Percentiles rank a stretch among this genome's conserved stretches.
These are phyloP conservation scores for Drosophila tanythrix DNA, from an alignment of 2,888 invertebrate genomes.

Conservation along the genomic window DNA sequence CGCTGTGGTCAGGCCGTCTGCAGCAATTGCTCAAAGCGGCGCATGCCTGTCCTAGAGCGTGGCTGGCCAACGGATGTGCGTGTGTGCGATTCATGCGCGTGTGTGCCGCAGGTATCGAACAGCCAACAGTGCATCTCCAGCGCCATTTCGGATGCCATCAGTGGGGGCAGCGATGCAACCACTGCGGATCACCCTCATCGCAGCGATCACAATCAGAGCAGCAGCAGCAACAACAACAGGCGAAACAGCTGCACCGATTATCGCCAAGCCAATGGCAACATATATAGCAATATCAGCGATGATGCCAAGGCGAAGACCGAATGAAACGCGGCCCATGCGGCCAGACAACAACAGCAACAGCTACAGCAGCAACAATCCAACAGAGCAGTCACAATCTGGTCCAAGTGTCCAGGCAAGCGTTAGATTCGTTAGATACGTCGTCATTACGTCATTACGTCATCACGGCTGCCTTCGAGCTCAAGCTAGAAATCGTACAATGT, in stretches of 20 bases:
- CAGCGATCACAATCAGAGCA: constrained; percentile 11
- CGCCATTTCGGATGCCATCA: constrained; percentile 59
- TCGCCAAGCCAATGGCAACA: constrained; percentile 32
- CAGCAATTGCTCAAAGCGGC: constrained; percentile 86
- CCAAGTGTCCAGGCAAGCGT: constrained; percentile 49
- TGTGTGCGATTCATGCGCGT: constrained; percentile 89
- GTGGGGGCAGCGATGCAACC: constrained; percentile 16
- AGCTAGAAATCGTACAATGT: constrained; percentile 45
- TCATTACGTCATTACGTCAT: not conserved
- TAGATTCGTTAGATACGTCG: not conserved
- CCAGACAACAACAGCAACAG: constrained; percentile 5
- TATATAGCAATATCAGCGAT: constrained; percentile 49
- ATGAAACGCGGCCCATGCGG: constrained; percentile 50
- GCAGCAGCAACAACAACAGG: constrained; percentile 10
- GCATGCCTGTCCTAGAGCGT: constrained; percentile 89
- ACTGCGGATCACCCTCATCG: not conserved
- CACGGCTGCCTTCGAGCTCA: constrained; percentile 10
- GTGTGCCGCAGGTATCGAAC: constrained; percentile 49
- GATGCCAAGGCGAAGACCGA: constrained; percentile 61
- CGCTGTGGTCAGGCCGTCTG: constrained; percentile 91
- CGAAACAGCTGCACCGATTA: constrained; percentile 21
- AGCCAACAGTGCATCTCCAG: constrained; percentile 38
- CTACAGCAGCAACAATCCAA: constrained; percentile 20
- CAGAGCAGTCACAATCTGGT: constrained; percentile 59
- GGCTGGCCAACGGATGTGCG: constrained; percentile 91